Conservation (phyloP, 2,113 vertebrate genomes). For the Ceuthmochares aereus region DNA sequence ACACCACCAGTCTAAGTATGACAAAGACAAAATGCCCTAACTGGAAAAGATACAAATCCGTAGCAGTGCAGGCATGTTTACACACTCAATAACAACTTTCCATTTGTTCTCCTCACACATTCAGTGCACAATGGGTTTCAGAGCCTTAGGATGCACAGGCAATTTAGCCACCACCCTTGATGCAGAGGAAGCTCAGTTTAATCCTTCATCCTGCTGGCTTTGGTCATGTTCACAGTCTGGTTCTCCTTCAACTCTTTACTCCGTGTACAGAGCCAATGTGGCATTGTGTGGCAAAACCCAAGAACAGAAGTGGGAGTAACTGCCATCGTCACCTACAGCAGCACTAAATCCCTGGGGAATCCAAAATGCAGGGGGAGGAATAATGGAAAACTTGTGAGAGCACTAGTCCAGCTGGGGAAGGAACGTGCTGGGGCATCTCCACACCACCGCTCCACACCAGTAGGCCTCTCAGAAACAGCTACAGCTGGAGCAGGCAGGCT, state of each 20-base stretch:
- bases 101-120: fast-evolving
- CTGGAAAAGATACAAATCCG: fast-evolving
- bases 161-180: fast-evolving
- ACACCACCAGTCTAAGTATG: too few relatives aligned
- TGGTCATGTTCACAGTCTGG: fast-evolving
- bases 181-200: not conserved
- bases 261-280: fast-evolving
- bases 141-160: too few relatives aligned
- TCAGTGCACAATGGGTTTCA: fast-evolving
- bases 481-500: not conserved
- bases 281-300: not conserved
- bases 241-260: not conserved
- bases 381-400: not conserved
- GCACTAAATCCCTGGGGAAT: not conserved
- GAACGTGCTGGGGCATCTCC: not conserved
- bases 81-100: too few relatives aligned
- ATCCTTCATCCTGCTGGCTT: not conserved
- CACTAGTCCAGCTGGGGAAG: not conserved
- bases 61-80: not conserved
- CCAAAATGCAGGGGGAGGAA: not conserved
- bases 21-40: not conserved
- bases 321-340: not conserved
- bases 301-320: not conserved
- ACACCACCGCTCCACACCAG: fast-evolving
- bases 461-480: not conserved